phyloP scores from a whole-genome alignment of 2,113 vertebrate species.

The Himantopus leucocephalus region DNA sequence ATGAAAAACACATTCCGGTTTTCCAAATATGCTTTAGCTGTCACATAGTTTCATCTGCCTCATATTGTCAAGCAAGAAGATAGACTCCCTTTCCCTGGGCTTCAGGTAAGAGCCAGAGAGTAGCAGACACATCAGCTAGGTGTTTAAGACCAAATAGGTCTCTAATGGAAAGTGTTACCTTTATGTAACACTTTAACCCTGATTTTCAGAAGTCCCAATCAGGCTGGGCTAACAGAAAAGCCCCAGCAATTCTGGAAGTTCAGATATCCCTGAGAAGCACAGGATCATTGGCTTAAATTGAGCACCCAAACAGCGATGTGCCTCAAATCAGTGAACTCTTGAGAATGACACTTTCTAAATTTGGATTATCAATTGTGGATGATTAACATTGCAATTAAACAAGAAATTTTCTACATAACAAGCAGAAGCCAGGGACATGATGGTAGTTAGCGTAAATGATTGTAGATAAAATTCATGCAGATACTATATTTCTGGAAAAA shows the following conservation, averaged over 20 bases:
- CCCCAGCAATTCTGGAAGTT: background rate
- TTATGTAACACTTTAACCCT: background rate
- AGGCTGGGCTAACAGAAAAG: background rate
- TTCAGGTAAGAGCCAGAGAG: background rate
- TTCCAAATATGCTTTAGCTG: background rate
- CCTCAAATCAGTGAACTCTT: background rate
- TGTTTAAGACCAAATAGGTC: background rate
- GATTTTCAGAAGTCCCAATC: background rate
- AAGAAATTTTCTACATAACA: background rate
- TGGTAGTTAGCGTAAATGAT: background rate
- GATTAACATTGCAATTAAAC: background rate
- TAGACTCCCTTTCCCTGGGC: background rate
- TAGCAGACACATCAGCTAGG: background rate
- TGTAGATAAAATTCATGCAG: background rate
- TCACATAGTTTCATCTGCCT: background rate
- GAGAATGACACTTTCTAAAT: background rate
- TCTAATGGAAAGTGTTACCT: background rate
- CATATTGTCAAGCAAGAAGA: background rate
- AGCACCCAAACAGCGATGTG: accelerated
- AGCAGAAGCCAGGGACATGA: background rate
- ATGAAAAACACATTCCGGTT: background rate
- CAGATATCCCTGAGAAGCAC: background rate
- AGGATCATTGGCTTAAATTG: background rate
- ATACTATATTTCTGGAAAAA: background rate
- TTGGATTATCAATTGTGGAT: background rate